phyloP scores from a whole-genome alignment of 2,113 vertebrate species.

The Hemiprocne comata region DNA sequence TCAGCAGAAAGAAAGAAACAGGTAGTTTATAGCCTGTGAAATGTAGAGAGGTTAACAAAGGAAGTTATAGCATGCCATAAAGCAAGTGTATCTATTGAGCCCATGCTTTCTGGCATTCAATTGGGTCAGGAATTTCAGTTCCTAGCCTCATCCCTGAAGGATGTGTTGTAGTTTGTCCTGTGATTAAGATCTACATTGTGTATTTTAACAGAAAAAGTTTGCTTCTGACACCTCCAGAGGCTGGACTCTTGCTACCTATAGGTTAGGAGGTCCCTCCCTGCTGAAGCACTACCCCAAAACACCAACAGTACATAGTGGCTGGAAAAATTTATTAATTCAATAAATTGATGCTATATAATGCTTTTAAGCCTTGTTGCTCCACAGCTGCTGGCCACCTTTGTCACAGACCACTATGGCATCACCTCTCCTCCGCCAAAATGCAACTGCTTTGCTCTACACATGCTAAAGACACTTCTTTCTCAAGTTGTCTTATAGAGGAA shows the following conservation, averaged over 20 bases:
- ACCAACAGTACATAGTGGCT: not conserved
- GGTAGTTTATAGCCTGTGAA: not conserved
- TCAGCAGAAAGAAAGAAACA: not conserved
- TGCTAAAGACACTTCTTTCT: not conserved
- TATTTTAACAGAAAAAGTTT: not conserved
- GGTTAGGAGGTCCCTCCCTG: not conserved
- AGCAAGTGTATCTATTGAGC: not conserved
- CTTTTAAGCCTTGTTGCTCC: not conserved
- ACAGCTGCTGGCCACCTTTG: not conserved
- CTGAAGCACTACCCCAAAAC: not conserved
- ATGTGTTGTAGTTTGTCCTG: not conserved
- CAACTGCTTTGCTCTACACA: not conserved
- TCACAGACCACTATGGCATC: not conserved
- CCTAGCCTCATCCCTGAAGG: not conserved
- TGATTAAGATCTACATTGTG: not conserved
- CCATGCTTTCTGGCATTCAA: not conserved
- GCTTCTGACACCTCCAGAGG: not conserved
- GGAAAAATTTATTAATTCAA: not conserved
- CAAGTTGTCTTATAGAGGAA: not conserved
- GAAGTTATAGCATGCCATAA: not conserved
- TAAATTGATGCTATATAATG: not conserved
- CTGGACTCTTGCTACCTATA: not conserved
- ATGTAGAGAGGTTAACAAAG: not conserved
- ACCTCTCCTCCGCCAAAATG: not conserved
- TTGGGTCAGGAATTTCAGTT: not conserved